Conservation (phyloP, 2,888 invertebrate genomes). For the Andrena bicolor region DNA sequence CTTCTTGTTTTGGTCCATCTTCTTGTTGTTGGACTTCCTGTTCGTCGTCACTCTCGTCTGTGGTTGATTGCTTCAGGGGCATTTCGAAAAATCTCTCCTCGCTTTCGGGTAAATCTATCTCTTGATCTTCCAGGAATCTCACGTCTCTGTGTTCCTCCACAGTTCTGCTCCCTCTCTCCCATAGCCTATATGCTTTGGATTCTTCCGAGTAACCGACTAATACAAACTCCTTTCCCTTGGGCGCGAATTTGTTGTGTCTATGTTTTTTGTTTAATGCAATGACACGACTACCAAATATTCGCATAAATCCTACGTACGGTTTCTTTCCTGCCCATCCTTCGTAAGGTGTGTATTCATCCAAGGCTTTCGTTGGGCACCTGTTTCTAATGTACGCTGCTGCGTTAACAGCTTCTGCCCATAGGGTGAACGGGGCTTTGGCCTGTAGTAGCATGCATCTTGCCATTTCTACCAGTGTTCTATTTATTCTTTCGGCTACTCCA, state of each 20-base stretch:
- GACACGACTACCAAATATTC: background rate
- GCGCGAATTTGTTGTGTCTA: slow-evolving; percentile 5
- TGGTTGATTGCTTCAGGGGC: too few relatives aligned
- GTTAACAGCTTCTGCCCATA: slow-evolving; percentile 2
- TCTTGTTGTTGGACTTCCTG: too few relatives aligned
- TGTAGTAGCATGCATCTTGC: slow-evolving; percentile 8
- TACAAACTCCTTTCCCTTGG: background rate
- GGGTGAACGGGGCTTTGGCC: background rate
- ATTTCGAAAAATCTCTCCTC: background rate
- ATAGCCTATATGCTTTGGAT: background rate
- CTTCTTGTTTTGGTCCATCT: too few relatives aligned
- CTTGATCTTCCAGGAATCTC: background rate
- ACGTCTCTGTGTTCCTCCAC: background rate
- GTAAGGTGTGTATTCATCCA: background rate
- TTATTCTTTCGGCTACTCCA: background rate
- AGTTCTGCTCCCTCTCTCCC: background rate
- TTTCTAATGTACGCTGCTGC: background rate
- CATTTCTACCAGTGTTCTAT: background rate
- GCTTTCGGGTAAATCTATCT: background rate
- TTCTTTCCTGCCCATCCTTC: slow-evolving; percentile 1
- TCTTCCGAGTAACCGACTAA: background rate
- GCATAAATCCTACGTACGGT: background rate
- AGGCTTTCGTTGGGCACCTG: background rate
- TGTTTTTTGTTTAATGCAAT: slow-evolving; percentile 10
- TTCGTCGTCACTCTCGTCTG: too few relatives aligned